These are phyloP conservation scores for Epizoanthus fatuus DNA, from an alignment of 92 coral and sea anemone genomes.

Conservation along the genomic window DNA sequence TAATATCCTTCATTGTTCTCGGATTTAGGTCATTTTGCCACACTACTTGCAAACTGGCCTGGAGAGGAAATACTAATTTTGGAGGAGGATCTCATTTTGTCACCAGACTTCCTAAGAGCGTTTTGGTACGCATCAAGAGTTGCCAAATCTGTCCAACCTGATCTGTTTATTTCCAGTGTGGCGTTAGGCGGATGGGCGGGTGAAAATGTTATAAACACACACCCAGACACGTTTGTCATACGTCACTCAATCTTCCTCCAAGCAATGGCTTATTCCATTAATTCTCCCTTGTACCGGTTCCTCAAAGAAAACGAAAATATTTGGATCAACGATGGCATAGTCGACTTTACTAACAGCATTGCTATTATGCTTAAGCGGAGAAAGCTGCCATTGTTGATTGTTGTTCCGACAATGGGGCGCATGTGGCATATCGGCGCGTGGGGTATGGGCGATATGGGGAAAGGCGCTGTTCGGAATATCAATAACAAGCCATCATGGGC, in stretches of 20 bases:
- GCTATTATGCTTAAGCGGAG: conserved; percentile 4
- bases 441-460: conserved; percentile 45
- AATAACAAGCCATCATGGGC: conserved; percentile 42
- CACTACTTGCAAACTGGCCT: too few species aligned
- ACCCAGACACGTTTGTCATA: conserved; percentile 54
- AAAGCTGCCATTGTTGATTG: background rate
- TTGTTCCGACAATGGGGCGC: conserved; percentile 59
- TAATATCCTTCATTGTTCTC: too few species aligned
- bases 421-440: conserved; percentile 53
- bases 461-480: conserved; percentile 15
- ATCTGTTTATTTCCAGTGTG: conserved; percentile 13
- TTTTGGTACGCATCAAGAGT: conserved; percentile 35
- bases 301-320: conserved; percentile 41
- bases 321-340: conserved; percentile 24
- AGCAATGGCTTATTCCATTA: conserved; percentile 50
- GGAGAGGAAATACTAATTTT: conserved; percentile 31
- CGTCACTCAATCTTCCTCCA: conserved; percentile 41
- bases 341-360: conserved; percentile 42
- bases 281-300: conserved; percentile 28
- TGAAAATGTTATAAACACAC: conserved; percentile 52
- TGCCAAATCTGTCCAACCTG: conserved; percentile 1
- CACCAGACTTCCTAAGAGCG: conserved; percentile 48
- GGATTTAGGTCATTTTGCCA: too few species aligned
- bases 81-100: conserved; percentile 43
- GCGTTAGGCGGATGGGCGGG: conserved; percentile 62